Evolutionary conservation across 1,140 invertebrate species (phyloP).

Genomic region (Sycophila sp.): DNA sequence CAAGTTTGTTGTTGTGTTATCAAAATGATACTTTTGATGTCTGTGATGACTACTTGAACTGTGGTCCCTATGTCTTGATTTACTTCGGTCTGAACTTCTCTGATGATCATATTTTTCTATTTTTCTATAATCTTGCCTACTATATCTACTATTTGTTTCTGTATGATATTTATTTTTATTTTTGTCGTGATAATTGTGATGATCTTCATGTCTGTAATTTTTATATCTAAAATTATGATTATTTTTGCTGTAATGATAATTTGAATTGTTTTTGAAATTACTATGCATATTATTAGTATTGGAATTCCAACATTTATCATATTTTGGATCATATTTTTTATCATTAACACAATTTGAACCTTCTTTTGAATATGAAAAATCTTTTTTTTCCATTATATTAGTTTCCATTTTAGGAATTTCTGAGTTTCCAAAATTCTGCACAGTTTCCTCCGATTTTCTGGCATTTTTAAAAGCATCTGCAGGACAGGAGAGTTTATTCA

Average conservation of each 20-base stretch:
- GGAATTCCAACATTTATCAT: background rate
- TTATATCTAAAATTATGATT: constrained; percentile 26
- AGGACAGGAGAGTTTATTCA: constrained; percentile 22
- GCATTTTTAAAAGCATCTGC: background rate
- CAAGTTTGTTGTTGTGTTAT: too few relatives aligned
- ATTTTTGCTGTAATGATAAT: constrained; percentile 8
- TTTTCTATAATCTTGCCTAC: background rate
- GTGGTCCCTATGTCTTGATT: background rate
- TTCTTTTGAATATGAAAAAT: background rate
- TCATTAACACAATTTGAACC: background rate
- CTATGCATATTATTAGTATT: background rate
- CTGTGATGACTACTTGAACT: background rate
- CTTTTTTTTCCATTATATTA: background rate
- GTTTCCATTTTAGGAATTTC: too few relatives aligned
- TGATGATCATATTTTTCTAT: background rate
- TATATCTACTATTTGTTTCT: constrained; percentile 3
- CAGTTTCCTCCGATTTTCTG: too few relatives aligned
- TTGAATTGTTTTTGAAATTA: background rate
- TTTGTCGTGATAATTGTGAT: background rate
- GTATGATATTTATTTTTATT: background rate
- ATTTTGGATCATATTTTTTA: background rate
- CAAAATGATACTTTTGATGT: background rate
- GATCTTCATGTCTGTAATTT: background rate
- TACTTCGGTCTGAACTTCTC: constrained; percentile 10
- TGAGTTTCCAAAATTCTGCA: too few relatives aligned